Evolutionary conservation across 53 echinoderm and acorn worm genomes (phyloP).

Genomic region (Astropecten irregularis): DNA sequence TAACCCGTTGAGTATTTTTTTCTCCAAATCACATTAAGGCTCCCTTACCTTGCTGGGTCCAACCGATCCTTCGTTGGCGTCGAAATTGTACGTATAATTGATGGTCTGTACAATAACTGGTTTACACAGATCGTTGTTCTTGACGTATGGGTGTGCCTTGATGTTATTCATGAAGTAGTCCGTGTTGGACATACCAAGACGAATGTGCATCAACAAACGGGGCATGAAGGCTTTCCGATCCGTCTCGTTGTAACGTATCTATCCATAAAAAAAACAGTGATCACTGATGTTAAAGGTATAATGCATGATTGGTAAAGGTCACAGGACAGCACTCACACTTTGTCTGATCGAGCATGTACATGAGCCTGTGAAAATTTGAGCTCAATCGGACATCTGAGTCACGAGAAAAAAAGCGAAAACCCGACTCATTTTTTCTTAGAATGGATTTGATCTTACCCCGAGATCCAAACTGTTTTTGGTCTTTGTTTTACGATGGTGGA

Average conservation of each 20-base stretch:
- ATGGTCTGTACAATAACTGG: constrained; percentile 87
- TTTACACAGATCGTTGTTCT: constrained; percentile 80
- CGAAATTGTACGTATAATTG: constrained; percentile 97
- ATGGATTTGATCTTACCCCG: no score
- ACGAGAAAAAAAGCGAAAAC: no score
- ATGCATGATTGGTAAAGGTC: no score
- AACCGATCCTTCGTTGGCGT: constrained; percentile 32
- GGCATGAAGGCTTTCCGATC: constrained; percentile 65
- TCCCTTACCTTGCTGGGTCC: constrained; percentile 47
- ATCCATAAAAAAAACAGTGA: neutral
- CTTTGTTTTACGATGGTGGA: no score
- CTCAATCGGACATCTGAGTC: no score
- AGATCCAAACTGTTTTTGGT: no score
- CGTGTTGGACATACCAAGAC: constrained; percentile 97
- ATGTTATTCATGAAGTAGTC: constrained; percentile 99
- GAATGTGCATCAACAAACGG: constrained; percentile 77
- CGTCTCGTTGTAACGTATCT: constrained; percentile 61
- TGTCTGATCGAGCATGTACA: neutral
- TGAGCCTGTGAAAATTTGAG: no score
- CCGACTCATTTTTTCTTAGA: no score
- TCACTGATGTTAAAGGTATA: no score
- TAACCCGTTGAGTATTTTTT: no score
- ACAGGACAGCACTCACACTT: no score
- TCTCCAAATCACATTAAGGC: no score
- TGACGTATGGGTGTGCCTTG: constrained; percentile 82